Conservation (phyloP, 2,113 vertebrate species). For the Pithys albifrons region DNA sequence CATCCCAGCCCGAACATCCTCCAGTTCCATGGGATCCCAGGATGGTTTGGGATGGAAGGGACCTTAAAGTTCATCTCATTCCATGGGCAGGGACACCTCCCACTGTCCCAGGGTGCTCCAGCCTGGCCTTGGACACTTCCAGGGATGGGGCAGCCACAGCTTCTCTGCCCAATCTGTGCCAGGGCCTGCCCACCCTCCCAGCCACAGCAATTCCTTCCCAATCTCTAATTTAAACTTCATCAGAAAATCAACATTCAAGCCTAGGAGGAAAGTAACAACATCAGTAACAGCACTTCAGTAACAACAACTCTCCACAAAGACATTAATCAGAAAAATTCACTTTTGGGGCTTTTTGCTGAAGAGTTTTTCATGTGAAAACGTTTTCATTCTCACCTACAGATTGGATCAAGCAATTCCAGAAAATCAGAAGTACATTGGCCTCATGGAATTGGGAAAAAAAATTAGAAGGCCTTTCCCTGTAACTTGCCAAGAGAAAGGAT, state of each 20-base stretch:
- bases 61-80: neutral
- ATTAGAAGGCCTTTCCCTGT: neutral
- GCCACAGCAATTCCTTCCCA: fast-evolving
- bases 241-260: neutral
- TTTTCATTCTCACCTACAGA: neutral
- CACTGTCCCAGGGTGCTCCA: neutral
- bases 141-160: neutral
- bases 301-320: neutral
- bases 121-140: neutral
- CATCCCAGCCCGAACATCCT: too few species aligned
- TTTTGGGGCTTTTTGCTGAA: neutral
- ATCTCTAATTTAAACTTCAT: neutral
- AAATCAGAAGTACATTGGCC: neutral
- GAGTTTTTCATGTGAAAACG: neutral
- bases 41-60: neutral
- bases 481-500: neutral
- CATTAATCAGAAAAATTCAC: neutral
- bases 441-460: neutral
- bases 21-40: too few species aligned
- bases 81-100: neutral
- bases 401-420: neutral
- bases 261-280: neutral
- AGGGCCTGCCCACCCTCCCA: neutral
- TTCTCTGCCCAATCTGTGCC: fast-evolving
- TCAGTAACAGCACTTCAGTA: neutral